These are phyloP conservation scores for Pyrgilauda ruficollis DNA, from an alignment of 2,113 vertebrate species.

Conservation along the genomic window DNA sequence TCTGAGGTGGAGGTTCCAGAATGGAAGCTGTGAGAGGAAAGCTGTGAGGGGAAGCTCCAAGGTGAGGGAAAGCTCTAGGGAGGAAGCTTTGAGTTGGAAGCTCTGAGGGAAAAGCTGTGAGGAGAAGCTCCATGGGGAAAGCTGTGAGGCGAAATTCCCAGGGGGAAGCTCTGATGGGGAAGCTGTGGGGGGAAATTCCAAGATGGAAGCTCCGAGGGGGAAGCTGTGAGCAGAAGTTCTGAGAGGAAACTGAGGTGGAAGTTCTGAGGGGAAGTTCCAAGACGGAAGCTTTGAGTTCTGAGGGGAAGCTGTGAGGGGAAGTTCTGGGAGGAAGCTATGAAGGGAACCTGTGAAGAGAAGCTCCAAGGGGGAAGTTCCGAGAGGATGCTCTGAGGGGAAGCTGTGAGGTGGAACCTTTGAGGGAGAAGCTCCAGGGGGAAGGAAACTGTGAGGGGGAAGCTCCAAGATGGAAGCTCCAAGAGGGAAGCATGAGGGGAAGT, in stretches of 20 bases:
- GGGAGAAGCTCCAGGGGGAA: background rate
- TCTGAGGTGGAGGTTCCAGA: too few relatives aligned
- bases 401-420: fast-evolving
- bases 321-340: background rate
- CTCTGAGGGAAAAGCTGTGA: too few relatives aligned
- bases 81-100: background rate
- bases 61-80: background rate
- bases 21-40: too few relatives aligned
- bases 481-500: background rate
- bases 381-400: too few relatives aligned
- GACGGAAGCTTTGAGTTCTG: fast-evolving
- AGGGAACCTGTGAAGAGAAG: fast-evolving
- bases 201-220: background rate
- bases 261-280: fast-evolving
- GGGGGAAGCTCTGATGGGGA: fast-evolving
- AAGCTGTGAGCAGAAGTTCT: background rate
- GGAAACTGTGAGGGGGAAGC: too few relatives aligned
- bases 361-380: fast-evolving
- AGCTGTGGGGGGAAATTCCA: background rate
- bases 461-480: too few relatives aligned
- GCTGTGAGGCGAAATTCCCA: fast-evolving
- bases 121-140: too few relatives aligned
- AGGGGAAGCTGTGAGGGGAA: background rate
- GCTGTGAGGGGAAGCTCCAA: background rate
- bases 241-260: background rate